Percentiles rank a stretch among this genome's conserved stretches.
Evolutionary conservation across 2,113 vertebrate species (phyloP).

Genomic region (Rhinolophus sinicus): DNA sequence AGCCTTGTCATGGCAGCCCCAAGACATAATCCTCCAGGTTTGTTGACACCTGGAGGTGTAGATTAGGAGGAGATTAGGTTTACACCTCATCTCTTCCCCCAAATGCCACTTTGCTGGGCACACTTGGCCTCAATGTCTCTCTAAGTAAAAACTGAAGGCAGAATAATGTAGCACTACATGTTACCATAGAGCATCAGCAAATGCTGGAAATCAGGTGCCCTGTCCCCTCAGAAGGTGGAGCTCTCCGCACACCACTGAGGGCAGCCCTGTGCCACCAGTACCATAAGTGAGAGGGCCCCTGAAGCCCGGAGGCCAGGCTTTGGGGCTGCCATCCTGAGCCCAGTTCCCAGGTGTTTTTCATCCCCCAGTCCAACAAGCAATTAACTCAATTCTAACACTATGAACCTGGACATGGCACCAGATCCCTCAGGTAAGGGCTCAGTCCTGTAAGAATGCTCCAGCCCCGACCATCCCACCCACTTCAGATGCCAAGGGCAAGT

Average conservation of each 20-base stretch:
- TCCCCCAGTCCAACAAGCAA: too few species aligned
- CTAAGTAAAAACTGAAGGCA: background rate
- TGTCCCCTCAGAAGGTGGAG: background rate
- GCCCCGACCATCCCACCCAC: background rate
- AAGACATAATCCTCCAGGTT: too few species aligned
- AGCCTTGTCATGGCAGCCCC: too few species aligned
- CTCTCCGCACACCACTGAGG: background rate
- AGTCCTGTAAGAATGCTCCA: background rate
- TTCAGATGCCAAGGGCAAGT: background rate
- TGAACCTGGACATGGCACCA: background rate
- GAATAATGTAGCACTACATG: fast-evolving
- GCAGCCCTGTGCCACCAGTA: background rate
- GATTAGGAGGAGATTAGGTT: too few species aligned
- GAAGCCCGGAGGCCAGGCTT: background rate
- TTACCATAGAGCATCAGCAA: background rate
- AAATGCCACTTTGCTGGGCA: too few species aligned
- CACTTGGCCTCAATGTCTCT: background rate
- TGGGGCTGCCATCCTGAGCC: background rate
- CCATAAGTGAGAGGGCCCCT: background rate
- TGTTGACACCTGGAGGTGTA: too few species aligned
- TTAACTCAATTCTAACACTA: background rate
- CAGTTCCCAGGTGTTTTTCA: fast-evolving
- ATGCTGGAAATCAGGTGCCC: background rate
- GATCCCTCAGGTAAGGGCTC: background rate
- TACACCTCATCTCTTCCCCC: too few species aligned